Evolutionary conservation across 2,888 invertebrate genomes (phyloP).

Genomic region (Ischnus inquisitorius): DNA sequence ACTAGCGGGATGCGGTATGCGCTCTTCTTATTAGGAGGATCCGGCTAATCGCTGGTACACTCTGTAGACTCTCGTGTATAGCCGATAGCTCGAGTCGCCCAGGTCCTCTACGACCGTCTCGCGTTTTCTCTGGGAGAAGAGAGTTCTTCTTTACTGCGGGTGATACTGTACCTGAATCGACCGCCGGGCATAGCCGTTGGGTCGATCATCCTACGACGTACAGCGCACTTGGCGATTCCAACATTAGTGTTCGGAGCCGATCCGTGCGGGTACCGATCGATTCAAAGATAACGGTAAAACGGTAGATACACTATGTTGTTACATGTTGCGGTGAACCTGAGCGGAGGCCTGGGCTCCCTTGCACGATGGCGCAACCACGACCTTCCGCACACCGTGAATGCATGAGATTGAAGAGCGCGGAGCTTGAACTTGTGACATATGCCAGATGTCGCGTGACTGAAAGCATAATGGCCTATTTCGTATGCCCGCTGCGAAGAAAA

Average conservation of each 20-base stretch:
- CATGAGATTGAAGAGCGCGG: not conserved
- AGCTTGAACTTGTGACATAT: not conserved
- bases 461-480: too few relatives aligned
- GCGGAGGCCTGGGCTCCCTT: not conserved
- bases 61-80: not conserved
- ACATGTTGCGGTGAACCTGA: constrained; percentile 24
- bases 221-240: constrained; percentile 11
- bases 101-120: not conserved
- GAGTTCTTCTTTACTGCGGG: not conserved
- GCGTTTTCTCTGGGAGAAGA: constrained; percentile 9
- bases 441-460: not conserved
- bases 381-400: constrained; percentile 5
- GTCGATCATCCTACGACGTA: constrained; percentile 19
- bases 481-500: too few relatives aligned
- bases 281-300: constrained; percentile 37
- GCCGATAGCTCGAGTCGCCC: constrained; percentile 26
- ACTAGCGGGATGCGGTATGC: constrained; percentile 83
- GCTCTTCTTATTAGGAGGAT: constrained; percentile 83
- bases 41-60: constrained; percentile 79
- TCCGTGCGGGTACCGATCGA: constrained; percentile 33
- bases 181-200: not conserved
- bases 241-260: constrained; percentile 29
- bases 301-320: constrained; percentile 1
- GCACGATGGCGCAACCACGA: constrained; percentile 3
- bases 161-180: not conserved